phyloP scores from a whole-genome alignment of 2,888 invertebrate species.

The Diploptera punctata region DNA sequence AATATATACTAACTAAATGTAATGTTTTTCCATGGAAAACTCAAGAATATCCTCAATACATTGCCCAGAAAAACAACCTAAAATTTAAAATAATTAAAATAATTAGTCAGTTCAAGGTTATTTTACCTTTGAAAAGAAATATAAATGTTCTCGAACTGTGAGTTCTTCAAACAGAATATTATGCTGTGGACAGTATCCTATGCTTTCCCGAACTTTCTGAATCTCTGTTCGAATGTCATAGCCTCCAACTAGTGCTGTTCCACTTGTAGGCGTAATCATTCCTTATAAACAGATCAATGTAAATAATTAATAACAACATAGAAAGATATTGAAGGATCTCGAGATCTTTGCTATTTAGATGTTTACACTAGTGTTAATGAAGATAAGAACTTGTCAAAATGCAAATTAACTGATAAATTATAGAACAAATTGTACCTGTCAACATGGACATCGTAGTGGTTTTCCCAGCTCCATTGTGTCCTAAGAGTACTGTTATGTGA shows the following conservation, averaged over 20 bases:
- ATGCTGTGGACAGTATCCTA: slow-evolving; percentile 87
- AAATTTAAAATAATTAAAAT: too few species aligned
- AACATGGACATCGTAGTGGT: slow-evolving; percentile 94
- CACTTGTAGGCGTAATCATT: slow-evolving; percentile 70
- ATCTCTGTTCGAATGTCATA: slow-evolving; percentile 71
- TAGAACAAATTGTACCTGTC: slow-evolving; percentile 69
- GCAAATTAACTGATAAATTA: too few species aligned
- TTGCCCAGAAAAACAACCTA: too few species aligned
- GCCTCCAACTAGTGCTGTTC: slow-evolving; percentile 74
- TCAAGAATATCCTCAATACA: too few species aligned
- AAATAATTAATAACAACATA: too few species aligned
- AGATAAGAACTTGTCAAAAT: too few species aligned
- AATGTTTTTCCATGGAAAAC: too few species aligned
- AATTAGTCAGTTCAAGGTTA: too few species aligned
- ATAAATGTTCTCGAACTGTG: slow-evolving; percentile 82
- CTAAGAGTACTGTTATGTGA: slow-evolving; percentile 87
- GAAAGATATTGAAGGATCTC: too few species aligned
- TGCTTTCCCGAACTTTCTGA: slow-evolving; percentile 67
- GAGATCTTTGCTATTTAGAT: too few species aligned
- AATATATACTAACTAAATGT: too few species aligned
- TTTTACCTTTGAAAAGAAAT: slow-evolving; percentile 77
- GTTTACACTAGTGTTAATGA: too few species aligned
- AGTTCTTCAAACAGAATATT: slow-evolving; percentile 84
- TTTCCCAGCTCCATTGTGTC: slow-evolving; percentile 92
- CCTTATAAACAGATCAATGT: slow-evolving; percentile 58